Conservation (phyloP, 1,140 invertebrate species). For the Lepidurus arcticus region DNA sequence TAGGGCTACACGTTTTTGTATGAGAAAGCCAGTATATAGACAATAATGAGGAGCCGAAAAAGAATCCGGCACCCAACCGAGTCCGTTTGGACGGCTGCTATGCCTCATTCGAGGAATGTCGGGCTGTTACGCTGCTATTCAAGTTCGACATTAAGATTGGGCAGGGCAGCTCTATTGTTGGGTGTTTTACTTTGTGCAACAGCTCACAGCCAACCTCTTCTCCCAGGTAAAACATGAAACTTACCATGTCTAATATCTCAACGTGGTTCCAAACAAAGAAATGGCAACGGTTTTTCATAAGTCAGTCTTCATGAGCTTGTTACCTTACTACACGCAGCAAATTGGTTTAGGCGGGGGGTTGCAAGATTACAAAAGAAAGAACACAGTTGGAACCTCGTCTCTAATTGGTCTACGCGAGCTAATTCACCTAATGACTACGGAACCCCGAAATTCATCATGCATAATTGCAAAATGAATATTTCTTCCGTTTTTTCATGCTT, state of each 20-base stretch:
- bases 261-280: background rate
- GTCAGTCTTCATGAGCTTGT: conserved; percentile 1
- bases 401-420: background rate
- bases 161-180: conserved; percentile 8
- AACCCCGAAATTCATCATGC: background rate
- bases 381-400: background rate
- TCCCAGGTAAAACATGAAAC: background rate
- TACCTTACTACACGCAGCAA: background rate
- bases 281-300: background rate
- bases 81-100: background rate
- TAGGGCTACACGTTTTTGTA: conserved; percentile 9
- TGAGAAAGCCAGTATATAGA: background rate
- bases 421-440: background rate
- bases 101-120: background rate
- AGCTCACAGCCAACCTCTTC: conserved; percentile 1
- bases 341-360: background rate
- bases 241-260: background rate
- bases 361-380: background rate
- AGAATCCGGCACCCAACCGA: background rate
- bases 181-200: conserved; percentile 15
- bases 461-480: conserved; percentile 6
- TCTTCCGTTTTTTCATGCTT: background rate
- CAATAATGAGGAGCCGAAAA: conserved; percentile 10
- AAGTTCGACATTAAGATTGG: conserved; percentile 9
- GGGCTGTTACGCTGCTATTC: conserved; percentile 3